Evolutionary conservation across 2,888 invertebrate species (phyloP).

Genomic region (Ichneumoninae sp.): DNA sequence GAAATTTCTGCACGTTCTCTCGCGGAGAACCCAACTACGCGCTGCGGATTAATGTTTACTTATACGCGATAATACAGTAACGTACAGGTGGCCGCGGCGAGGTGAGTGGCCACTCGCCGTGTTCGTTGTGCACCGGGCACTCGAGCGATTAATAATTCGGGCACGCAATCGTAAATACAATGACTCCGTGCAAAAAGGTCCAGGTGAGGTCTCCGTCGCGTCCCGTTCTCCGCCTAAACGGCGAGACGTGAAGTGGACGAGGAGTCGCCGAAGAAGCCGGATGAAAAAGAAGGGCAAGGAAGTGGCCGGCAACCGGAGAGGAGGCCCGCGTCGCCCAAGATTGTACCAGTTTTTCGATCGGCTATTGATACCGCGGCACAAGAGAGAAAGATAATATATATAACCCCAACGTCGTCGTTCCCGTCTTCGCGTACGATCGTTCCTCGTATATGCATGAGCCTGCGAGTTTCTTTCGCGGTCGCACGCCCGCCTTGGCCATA

Average conservation of each 20-base stretch:
- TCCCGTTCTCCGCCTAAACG: constrained; percentile 59
- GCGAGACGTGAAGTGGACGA: constrained; percentile 63
- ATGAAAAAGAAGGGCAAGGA: constrained; percentile 31
- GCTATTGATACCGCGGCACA: constrained; percentile 78
- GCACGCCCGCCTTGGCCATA: constrained; percentile 80
- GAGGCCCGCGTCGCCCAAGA: constrained; percentile 74
- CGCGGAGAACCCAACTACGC: not conserved
- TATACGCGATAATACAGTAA: constrained; percentile 16
- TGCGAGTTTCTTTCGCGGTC: constrained; percentile 79
- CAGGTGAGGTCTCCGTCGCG: constrained; percentile 73
- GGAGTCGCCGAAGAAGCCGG: constrained; percentile 61
- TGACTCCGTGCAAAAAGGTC: constrained; percentile 78
- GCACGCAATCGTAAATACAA: constrained; percentile 79
- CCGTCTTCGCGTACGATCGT: constrained; percentile 52
- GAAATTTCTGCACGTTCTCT: not conserved
- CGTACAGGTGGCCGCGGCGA: constrained; percentile 45
- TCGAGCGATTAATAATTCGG: constrained; percentile 78
- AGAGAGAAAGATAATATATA: constrained; percentile 21
- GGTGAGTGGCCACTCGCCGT: constrained; percentile 40
- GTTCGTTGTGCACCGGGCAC: constrained; percentile 23
- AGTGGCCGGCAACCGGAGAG: constrained; percentile 41
- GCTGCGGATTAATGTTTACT: constrained; percentile 1
- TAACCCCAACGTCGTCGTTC: constrained; percentile 36
- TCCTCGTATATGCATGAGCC: constrained; percentile 80
- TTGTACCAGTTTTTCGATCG: constrained; percentile 82